These are phyloP conservation scores for Harpegnathos saltator DNA, from an alignment of 1,140 invertebrate species.

Conservation along the genomic window DNA sequence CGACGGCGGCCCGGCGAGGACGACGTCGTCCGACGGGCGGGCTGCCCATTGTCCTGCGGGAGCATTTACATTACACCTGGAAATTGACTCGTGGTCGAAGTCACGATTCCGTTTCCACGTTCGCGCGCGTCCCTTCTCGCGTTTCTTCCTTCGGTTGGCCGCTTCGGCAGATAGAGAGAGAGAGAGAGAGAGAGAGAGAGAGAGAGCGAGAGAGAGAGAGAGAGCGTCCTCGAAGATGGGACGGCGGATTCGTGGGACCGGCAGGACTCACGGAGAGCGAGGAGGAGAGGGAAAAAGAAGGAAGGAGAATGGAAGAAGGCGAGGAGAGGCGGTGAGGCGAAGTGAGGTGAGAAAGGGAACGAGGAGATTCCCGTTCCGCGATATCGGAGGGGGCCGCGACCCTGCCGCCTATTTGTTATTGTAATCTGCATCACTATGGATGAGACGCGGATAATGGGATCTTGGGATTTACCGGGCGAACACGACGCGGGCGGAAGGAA, in stretches of 20 bases:
- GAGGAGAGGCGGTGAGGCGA: too few species aligned
- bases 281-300: neutral
- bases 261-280: conserved; percentile 35
- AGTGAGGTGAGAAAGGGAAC: conserved; percentile 26
- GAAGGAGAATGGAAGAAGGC: neutral
- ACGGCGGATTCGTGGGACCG: neutral
- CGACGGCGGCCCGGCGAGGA: neutral
- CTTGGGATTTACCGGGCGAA: conserved; percentile 76
- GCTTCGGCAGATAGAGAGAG: too few species aligned
- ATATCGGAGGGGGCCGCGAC: conserved; percentile 74
- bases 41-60: conserved; percentile 67
- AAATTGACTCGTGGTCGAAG: conserved; percentile 68
- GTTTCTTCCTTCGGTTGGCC: conserved; percentile 3
- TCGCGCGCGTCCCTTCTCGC: neutral
- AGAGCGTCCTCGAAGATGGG: conserved; percentile 51
- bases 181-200: too few species aligned
- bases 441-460: conserved; percentile 82
- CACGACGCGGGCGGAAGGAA: conserved; percentile 61
- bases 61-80: conserved; percentile 75
- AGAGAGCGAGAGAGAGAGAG: too few species aligned
- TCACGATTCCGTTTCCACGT: conserved; percentile 63
- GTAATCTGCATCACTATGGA: conserved; percentile 84
- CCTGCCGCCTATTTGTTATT: conserved; percentile 82
- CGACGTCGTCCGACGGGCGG: conserved; percentile 44
- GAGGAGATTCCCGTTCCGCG: conserved; percentile 71